Base-by-base conservation (phyloP, 1,140 invertebrate genomes). In the Rhyzopertha dominica region DNA sequence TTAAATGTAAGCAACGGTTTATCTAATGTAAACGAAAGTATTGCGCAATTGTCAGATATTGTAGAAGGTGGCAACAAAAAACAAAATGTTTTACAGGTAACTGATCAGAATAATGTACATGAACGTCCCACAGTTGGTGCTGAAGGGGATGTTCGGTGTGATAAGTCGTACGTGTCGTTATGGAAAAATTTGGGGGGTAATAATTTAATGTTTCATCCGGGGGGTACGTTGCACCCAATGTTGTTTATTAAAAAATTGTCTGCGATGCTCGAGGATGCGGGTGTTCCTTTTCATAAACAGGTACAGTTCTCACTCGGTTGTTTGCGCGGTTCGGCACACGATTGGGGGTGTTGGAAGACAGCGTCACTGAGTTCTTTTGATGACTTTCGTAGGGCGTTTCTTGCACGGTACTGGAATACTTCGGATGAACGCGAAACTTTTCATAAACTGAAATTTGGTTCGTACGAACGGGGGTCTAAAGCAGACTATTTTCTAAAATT, bases 401-500 rank as follows among this genome's bases (percentile, higher is more conserved):
- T 40, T 13, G 20, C 16, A 14, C n/a, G 38, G 12, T 40, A 40
- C 13, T 40, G 38, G 24, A 26, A 13, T 13, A 12, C 20, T 7
- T 10, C 24, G 13, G 13, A 40, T 13, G 38, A 40, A 25, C 14
- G 25, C 8, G 20, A 40, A 40, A 25, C 13, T 28, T 40, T 40
- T 34, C 13, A 9, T 12, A 28, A 25, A 40, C 9, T 40, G 3
- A 40, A 40, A 25, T 40, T 40, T n/a, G 24, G 20, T 7, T 13
- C 22, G 10, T 40, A 40, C 29, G 23, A 40, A 40, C 24, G 18
- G 4, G 38, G 38, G 8, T 25, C 38, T 10, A 36, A 18, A 25
- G 38, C 38, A 8, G 38, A 40, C 13, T 40, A 40, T 40, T 40
- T 40, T 32, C 13, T 40, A 25, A 40, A 1, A 40, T 13, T 40